A percentile compares a stretch with the other conserved stretches of the same genome.
Evolutionary conservation across 2,797 vertebrate species (phyloP).

Genomic region (Spinibarbus caldwelli): DNA sequence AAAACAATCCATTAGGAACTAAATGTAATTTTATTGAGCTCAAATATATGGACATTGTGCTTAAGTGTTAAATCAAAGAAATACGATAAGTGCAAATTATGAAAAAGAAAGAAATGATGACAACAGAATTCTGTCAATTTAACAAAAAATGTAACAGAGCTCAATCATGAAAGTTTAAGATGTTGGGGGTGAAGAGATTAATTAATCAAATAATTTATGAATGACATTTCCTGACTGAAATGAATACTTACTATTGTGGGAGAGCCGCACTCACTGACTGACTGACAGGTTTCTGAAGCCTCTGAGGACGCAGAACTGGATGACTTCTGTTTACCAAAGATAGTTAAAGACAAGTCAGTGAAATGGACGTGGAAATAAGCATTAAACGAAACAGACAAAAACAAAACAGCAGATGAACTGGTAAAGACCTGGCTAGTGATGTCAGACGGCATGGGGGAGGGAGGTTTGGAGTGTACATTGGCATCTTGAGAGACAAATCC

Average conservation of each 20-base stretch:
- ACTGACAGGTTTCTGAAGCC: conserved; percentile 97
- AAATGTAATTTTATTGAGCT: neutral
- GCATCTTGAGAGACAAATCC: conserved; percentile 97
- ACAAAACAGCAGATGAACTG: conserved; percentile 15
- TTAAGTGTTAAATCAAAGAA: conserved; percentile 1
- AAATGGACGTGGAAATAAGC: neutral
- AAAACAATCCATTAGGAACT: no score
- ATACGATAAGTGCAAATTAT: neutral
- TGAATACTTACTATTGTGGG: conserved; percentile 89
- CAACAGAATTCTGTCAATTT: neutral
- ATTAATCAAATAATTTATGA: neutral
- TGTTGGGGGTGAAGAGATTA: neutral
- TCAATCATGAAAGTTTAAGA: neutral
- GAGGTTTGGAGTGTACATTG: conserved; percentile 92
- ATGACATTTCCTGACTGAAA: neutral
- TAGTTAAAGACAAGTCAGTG: conserved; percentile 59
- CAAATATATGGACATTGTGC: neutral
- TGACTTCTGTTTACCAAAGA: conserved; percentile 85
- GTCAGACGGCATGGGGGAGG: conserved; percentile 97
- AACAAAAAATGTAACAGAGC: neutral
- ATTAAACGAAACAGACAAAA: neutral
- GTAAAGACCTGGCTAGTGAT: conserved; percentile 91
- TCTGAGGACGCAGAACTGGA: conserved; percentile 98
- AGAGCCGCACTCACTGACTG: conserved; percentile 97
- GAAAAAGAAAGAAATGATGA: neutral